phyloP scores from a whole-genome alignment of 2,113 vertebrate species.

The Oenanthe oenanthe region DNA sequence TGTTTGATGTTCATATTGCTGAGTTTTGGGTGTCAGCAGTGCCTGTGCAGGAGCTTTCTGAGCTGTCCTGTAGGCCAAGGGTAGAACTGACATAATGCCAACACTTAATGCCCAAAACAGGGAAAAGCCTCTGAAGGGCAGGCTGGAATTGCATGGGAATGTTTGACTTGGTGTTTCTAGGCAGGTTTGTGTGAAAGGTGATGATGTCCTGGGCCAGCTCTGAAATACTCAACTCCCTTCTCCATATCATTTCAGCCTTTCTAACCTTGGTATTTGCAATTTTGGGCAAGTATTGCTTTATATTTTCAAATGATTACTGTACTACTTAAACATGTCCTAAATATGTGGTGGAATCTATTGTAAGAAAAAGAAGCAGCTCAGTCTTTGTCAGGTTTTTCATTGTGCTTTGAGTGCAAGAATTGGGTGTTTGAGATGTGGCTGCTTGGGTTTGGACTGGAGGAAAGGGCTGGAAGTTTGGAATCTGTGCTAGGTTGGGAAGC shows the following conservation, averaged over 20 bases:
- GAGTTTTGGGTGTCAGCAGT: background rate
- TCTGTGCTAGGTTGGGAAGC: background rate
- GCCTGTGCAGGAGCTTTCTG: background rate
- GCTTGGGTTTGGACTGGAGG: background rate
- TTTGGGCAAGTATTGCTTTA: background rate
- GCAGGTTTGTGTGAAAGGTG: background rate
- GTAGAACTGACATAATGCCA: accelerated
- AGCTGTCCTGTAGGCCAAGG: accelerated
- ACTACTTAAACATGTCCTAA: background rate
- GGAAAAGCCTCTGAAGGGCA: background rate
- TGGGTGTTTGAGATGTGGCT: background rate
- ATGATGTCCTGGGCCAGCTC: background rate
- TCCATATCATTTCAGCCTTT: background rate
- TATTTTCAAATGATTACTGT: accelerated
- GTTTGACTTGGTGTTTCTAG: background rate
- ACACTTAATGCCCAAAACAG: accelerated
- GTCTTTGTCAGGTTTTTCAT: background rate
- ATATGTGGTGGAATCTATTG: background rate
- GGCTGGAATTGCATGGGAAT: background rate
- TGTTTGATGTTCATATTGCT: background rate
- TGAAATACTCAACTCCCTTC: background rate
- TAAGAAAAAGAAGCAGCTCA: background rate
- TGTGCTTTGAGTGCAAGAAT: background rate
- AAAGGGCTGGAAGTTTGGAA: background rate
- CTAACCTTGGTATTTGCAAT: background rate